Conservation (phyloP, 1,140 invertebrate species). For the Anoplophora glabripennis region DNA sequence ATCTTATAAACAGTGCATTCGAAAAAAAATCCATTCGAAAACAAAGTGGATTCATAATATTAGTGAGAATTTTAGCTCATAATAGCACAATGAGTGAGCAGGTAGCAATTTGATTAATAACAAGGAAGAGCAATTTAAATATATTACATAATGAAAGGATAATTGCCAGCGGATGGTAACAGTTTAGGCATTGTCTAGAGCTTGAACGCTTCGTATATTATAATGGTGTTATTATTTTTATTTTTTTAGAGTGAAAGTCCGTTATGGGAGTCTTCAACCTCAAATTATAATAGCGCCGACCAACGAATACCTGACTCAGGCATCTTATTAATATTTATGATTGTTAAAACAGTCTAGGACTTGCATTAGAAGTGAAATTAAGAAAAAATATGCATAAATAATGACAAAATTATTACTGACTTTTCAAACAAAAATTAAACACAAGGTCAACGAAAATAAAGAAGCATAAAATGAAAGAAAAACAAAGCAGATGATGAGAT, state of each 20-base stretch:
- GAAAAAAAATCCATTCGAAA: background rate
- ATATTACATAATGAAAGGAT: background rate
- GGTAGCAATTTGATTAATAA: background rate
- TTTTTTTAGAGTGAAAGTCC: constrained; percentile 11
- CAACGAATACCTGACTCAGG: background rate
- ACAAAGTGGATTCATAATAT: background rate
- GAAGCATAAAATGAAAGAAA: too few species aligned
- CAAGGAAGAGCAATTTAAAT: constrained; percentile 6
- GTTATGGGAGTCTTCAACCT: background rate
- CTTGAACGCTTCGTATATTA: constrained; percentile 1
- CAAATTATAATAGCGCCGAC: background rate
- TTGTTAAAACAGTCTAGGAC: background rate
- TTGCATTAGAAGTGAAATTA: background rate
- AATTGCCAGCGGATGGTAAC: constrained; percentile 1
- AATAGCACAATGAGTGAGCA: background rate
- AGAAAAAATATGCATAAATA: too few species aligned
- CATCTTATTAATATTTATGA: background rate
- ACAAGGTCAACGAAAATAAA: too few species aligned
- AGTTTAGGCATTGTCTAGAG: constrained; percentile 4
- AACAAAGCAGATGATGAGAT: too few species aligned
- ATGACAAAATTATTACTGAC: too few species aligned
- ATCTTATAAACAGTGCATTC: background rate
- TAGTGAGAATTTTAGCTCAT: background rate
- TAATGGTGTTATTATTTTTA: constrained; percentile 4
- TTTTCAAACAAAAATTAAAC: too few species aligned